Base-by-base conservation (phyloP, 2,888 invertebrate genomes). In the Labia minor region DNA sequence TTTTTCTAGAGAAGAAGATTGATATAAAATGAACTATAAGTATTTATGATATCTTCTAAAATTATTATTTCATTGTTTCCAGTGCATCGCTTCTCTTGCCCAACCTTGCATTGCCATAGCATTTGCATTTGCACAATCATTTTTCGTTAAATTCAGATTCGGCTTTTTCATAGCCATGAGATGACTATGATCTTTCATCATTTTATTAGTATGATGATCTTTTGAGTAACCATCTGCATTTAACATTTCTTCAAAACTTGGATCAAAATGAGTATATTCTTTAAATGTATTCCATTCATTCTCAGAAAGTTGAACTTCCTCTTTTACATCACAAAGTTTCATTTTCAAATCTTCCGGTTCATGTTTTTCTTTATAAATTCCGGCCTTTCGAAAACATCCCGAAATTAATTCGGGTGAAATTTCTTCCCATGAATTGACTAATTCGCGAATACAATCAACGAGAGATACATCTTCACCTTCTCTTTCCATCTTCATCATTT, bases 241-340 rank as follows among this genome's bases (percentile, higher is more conserved):
- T 16, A 49, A 14, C 49, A 49, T 49, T 16, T 49, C 49, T 16
- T 49, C 49, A 49, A 49, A 49, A n/a, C n/a, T n/a, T 3, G 49
- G 49, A 16, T 49, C 49, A 16, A 49, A 49, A 16, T 49, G 49
- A 10, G 49, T 16, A 16, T 49, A 49, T 16, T 49, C 49, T 16
- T 49, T 49, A 14, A 49, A 49, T 14, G 49, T 49, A 49, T 49
- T 49, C 49, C 49, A 49, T 49, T 49, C 49, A 49, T 49, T 49
- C 14, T 49, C 49, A n/a, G 49, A 49, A 49, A 49, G 49, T 49
- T 49, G 49, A 10, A 49, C 49, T 49, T 49, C 49, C n/a, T 49
- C 49, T 14, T 49, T 49, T 3, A 49, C 49, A n/a, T 49, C 49
- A 49, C 14, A 8, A 11, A 49, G 16, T 49, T 49, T 49, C 49